phyloP scores from a whole-genome alignment of 2,113 vertebrate genomes.

The Syngnathoides biaculeatus region DNA sequence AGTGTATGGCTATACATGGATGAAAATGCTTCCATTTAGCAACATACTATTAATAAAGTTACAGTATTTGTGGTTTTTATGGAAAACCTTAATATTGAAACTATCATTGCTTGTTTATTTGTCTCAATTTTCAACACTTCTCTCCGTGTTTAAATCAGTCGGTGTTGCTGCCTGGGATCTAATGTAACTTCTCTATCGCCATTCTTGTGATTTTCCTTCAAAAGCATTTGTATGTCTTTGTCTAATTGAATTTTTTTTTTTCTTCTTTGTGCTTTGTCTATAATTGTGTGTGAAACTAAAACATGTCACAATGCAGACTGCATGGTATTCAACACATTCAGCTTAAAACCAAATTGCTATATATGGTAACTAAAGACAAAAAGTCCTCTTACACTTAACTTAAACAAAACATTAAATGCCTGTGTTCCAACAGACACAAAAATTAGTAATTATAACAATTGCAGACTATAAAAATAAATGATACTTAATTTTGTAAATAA shows the following conservation, averaged over 20 bases:
- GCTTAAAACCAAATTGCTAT: conserved; percentile 34
- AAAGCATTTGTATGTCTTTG: conserved; percentile 46
- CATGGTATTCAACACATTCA: conserved; percentile 48
- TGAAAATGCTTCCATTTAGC: background rate
- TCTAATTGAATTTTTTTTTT: conserved; percentile 34
- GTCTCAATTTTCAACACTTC: background rate
- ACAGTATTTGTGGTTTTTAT: background rate
- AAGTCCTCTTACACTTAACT: background rate
- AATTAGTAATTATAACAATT: conserved; percentile 8
- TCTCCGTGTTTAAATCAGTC: background rate
- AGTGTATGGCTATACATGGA: background rate
- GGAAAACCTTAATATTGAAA: background rate
- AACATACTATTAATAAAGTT: background rate
- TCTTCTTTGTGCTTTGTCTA: conserved; percentile 46
- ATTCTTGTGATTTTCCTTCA: conserved; percentile 43
- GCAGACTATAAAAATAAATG: conserved; percentile 6
- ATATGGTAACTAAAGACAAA: conserved; percentile 5
- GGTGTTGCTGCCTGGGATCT: conserved; percentile 20
- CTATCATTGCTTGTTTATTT: background rate
- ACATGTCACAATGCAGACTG: conserved; percentile 42
- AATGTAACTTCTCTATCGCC: conserved; percentile 41
- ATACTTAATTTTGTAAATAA: background rate
- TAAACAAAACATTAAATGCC: background rate
- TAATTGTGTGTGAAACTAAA: conserved; percentile 59
- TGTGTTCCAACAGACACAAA: background rate